Evolutionary conservation across 2,113 vertebrate genomes (phyloP), one percentile per base, ranked within the genome.

Genomic region (Sardina pilchardus): DNA sequence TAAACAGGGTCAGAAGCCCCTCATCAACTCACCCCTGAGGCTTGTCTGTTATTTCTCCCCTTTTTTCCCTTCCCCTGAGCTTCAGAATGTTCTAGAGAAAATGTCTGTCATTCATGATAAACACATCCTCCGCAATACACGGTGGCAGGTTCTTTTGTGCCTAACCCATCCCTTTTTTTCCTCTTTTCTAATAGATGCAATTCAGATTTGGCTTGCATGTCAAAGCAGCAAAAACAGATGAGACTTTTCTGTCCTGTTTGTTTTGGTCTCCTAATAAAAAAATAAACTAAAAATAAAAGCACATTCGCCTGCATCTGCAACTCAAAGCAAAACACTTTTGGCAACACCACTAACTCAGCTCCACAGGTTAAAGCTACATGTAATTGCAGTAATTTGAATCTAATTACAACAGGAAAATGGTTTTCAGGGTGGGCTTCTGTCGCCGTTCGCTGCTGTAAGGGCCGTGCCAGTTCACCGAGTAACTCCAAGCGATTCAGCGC

Each of bases 321-420:
- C 71, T 78, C 71, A 36, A 36, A 78, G 30, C 71, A 78, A 78
- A 78, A 78, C 71, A 78, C 34, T 17, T 78, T 78, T 78, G 71
- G 30, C 30, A 78, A 78, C 71, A 78, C 14, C 34, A 17, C 71
- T 78, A 36, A 78, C 10, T 78, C 71, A 78, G 34, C 71, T 78
- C 71, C 26, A 16, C 71, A 78, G 71, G 71, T 78, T 78, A 78
- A 36, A 78, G 4, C 71, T 78, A 17, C 5, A 17, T 36, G 71
- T 34, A 78, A 78, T 78, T 78, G 71, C 30, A 17, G 26, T 78
- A 34, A 78, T 78, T 78, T 78, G 30, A 78, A 78, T 78, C 34
- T 78, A 78, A 78, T 78, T 78, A 36, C 30, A 34, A 78, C 71
- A 16, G 34, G 36, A 78, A 78, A 78, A 78, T 17, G 30, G 71